Conservation (phyloP, 2,113 vertebrate species). For the Ranitomeya variabilis region DNA sequence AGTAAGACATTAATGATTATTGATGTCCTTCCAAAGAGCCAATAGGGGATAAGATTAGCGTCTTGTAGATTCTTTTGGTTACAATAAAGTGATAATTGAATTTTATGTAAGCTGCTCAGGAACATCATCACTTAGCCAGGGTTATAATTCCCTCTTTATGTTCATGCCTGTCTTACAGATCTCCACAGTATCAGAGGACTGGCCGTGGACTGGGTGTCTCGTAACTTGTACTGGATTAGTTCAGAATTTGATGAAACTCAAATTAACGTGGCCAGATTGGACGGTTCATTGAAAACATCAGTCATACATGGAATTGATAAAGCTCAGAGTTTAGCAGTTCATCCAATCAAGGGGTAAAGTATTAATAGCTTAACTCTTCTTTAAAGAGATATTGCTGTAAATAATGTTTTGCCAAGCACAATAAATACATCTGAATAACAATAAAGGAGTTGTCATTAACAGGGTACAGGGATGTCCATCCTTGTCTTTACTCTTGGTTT, state of each 20-base stretch:
- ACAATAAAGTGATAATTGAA: constrained; percentile 62
- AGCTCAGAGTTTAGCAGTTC: constrained; percentile 90
- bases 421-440: background rate
- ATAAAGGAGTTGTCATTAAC: background rate
- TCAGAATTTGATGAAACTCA: constrained; percentile 98
- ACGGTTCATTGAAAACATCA: constrained; percentile 96
- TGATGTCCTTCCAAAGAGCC: constrained; percentile 58
- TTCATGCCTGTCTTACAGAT: constrained; percentile 76
- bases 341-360: constrained; percentile 94
- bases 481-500: too few species aligned
- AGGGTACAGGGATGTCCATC: background rate
- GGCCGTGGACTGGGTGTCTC: constrained; percentile 95
- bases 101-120: constrained; percentile 52
- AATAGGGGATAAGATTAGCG: constrained; percentile 61
- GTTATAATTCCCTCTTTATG: constrained; percentile 58
- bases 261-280: constrained; percentile 94
- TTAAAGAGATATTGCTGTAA: background rate
- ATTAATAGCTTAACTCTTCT: constrained; percentile 51
- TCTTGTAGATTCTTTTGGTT: constrained; percentile 59
- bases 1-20: constrained; percentile 61
- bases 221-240: constrained; percentile 98
- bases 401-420: background rate
- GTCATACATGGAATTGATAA: constrained; percentile 98
- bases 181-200: constrained; percentile 92
- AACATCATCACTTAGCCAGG: constrained; percentile 27